Conservation (phyloP, 1,140 invertebrate genomes). For the Babylonia areolata region DNA sequence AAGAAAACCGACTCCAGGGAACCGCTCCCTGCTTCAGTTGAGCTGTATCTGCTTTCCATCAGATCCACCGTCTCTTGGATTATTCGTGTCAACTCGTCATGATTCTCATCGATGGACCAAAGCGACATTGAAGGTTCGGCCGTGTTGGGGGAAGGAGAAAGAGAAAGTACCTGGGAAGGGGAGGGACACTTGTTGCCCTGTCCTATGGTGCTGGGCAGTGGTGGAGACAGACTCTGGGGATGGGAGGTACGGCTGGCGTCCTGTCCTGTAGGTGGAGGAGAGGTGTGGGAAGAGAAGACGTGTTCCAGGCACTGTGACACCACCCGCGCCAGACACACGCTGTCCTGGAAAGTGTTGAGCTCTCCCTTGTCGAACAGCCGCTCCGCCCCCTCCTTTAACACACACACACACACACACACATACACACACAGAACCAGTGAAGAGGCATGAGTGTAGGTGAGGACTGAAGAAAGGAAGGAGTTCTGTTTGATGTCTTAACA, state of each 20-base stretch:
- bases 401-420: too few relatives aligned
- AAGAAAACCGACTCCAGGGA: background rate
- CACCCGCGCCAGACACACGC: conserved; percentile 57
- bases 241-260: too few relatives aligned
- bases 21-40: background rate
- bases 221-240: too few relatives aligned
- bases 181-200: background rate
- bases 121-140: background rate
- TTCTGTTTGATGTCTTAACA: too few relatives aligned
- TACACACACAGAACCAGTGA: too few relatives aligned
- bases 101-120: background rate
- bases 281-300: background rate
- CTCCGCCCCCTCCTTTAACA: conserved; percentile 75
- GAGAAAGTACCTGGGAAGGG: background rate
- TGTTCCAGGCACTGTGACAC: background rate
- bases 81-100: background rate
- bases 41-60: background rate
- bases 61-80: background rate
- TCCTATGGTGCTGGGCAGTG: too few relatives aligned
- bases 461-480: too few relatives aligned
- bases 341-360: conserved; percentile 77
- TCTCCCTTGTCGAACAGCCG: conserved; percentile 78
- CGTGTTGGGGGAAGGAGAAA: background rate
- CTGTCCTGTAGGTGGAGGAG: background rate
- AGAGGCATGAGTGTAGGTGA: too few relatives aligned